Evolutionary conservation across 37 sponge, comb jelly and placozoan species (phyloP), one percentile per base, ranked within the genome.

Genomic region (Spongia lamella): DNA sequence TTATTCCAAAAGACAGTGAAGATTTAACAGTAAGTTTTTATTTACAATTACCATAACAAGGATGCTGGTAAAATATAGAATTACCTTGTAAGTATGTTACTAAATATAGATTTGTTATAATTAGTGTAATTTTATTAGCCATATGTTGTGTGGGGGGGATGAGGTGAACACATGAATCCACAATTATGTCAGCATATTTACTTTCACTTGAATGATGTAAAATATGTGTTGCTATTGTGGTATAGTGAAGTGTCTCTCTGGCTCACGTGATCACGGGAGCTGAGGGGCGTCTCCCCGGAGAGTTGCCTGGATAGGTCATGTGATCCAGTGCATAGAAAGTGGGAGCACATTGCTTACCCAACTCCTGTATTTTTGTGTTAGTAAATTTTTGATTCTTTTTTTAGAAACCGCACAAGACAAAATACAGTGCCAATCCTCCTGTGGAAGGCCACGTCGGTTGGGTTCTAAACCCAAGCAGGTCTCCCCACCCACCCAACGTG

Each of bases 361-460:
- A 13, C 9, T 43, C 5, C 5, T 13, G 47, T 9, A 43, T 13
- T 43, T 9, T 43, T 43, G 5, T 43, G 5, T 13, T 43, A 13
- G 9, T 43, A 9, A 13, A 9, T 9, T 13, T 43, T 43, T 43
- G 47, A 13, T 43, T 43, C 9, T 43, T 13, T 43, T 43, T 13
- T 13, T 33, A 92, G 85, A 73, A 52, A 21, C 90, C 91, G 55
- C 75, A 93, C 77, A 97, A 97, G 79, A 92, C 97, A 47, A 97
- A 97, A 64, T 97, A 93, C 87, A 85, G 91, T 35, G 50, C 62
- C 65, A 90, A 97, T 53, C 97, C 97, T 52, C 97, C 97, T 27
- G 91, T 90, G 51, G 97, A 93, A 68, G 71, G 89, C 27, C 94
- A 90, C 43, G 97, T 97, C 6, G 97, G 97, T 1, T 97, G 97